Percentiles rank a stretch among this genome's conserved stretches.
These are phyloP conservation scores for Drosophila jambulina DNA, from an alignment of 1,140 invertebrate genomes.

Conservation along the genomic window DNA sequence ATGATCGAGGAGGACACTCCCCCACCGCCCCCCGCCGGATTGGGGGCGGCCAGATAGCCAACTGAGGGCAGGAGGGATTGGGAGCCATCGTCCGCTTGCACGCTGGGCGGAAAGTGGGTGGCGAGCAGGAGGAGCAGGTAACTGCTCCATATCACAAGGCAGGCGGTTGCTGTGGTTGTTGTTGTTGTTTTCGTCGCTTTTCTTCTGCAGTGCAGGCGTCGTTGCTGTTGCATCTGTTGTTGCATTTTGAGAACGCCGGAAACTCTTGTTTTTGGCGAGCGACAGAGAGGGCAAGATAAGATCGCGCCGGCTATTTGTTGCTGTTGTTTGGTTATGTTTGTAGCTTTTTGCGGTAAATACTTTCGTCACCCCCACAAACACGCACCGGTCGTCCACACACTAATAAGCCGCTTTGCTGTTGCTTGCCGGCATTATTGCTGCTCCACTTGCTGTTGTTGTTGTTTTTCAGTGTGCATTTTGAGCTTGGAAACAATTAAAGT, in stretches of 20 bases:
- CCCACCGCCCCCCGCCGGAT: conserved; percentile 24
- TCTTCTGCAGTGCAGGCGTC: conserved; percentile 48
- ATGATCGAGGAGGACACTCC: conserved; percentile 67
- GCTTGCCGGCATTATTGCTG: conserved; percentile 58
- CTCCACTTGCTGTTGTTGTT: conserved; percentile 31
- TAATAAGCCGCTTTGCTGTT: conserved; percentile 56
- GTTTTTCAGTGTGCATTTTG: conserved; percentile 61
- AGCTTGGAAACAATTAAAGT: conserved; percentile 20
- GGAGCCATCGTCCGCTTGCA: conserved; percentile 20
- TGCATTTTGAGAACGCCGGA: conserved; percentile 31
- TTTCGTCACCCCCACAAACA: conserved; percentile 49
- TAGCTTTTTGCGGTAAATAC: conserved; percentile 58
- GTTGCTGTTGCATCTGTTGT: conserved; percentile 34
- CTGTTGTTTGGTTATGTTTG: conserved; percentile 40
- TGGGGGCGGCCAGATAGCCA: conserved; percentile 68
- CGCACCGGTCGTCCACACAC: conserved; percentile 22
- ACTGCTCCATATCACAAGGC: conserved; percentile 69
- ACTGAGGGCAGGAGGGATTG: conserved; percentile 27
- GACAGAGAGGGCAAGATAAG: conserved; percentile 11
- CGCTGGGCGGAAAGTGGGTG: conserved; percentile 30
- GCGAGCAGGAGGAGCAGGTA: conserved; percentile 39
- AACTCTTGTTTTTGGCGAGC: conserved; percentile 2
- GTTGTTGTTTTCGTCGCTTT: conserved; percentile 28
- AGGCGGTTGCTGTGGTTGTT: conserved; percentile 45
- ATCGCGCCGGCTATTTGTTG: conserved; percentile 40